Conservation (phyloP, 2,888 invertebrate species). For the Augochlorella aurata region DNA sequence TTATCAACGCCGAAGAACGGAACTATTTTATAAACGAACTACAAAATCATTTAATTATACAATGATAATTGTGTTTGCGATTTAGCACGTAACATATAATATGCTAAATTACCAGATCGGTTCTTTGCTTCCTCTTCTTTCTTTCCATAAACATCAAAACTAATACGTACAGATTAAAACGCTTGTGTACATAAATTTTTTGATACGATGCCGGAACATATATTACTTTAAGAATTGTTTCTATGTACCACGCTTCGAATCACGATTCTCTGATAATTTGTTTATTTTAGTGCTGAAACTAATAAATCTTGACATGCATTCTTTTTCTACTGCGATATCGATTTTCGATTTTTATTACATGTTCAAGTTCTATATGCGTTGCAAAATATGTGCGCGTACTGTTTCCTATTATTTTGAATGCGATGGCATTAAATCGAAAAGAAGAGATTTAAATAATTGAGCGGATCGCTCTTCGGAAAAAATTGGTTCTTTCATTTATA, state of each 20-base stretch:
- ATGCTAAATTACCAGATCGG: conserved; percentile 23
- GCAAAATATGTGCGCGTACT: neutral
- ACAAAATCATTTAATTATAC: conserved; percentile 27
- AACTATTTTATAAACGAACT: conserved; percentile 36
- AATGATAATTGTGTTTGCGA: conserved; percentile 40
- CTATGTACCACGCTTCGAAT: conserved; percentile 2
- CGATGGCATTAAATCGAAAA: neutral
- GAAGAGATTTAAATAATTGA: neutral
- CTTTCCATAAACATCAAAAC: neutral
- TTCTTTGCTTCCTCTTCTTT: conserved; percentile 26
- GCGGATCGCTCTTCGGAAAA: neutral
- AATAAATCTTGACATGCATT: neutral
- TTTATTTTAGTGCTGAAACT: neutral
- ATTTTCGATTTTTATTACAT: neutral
- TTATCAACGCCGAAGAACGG: conserved; percentile 19
- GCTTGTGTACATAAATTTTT: conserved; percentile 15
- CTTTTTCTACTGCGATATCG: neutral
- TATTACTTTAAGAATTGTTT: conserved; percentile 27
- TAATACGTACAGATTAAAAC: conserved; percentile 10
- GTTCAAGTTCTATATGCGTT: neutral
- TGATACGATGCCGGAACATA: conserved; percentile 3
- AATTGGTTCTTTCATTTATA: conserved; percentile 14
- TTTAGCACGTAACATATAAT: conserved; percentile 23
- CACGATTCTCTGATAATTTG: conserved; percentile 19
- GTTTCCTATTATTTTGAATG: neutral